Evolutionary conservation across 2,113 vertebrate genomes (phyloP).

Genomic region (Myrmophylax atrothorax): DNA sequence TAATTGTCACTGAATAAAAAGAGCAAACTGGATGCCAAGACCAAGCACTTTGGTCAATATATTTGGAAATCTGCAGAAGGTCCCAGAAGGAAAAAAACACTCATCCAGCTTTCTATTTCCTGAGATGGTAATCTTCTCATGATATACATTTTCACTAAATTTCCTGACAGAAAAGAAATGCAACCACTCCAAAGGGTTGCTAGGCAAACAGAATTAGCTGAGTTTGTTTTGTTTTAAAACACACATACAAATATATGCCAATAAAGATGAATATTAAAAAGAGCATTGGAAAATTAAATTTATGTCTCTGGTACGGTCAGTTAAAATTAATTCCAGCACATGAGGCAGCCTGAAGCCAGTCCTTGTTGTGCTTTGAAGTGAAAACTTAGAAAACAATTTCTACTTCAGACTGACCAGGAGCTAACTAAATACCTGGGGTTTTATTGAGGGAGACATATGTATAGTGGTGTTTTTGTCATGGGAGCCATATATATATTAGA

Average conservation of each 20-base stretch:
- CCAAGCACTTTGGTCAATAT: neutral
- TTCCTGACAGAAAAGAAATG: slow-evolving; percentile 4
- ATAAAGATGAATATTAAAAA: neutral
- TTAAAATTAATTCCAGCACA: slow-evolving; percentile 17
- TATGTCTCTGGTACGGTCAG: neutral
- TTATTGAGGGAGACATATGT: neutral
- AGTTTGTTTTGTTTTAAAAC: neutral
- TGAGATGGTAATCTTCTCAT: neutral
- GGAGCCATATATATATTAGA: neutral
- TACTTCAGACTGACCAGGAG: neutral
- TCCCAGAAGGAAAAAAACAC: neutral
- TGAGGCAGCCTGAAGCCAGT: neutral
- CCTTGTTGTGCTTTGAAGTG: neutral
- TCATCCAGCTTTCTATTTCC: neutral
- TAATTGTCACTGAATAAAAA: slow-evolving; percentile 12
- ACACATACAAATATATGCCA: neutral
- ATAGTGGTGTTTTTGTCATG: neutral
- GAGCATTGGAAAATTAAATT: neutral
- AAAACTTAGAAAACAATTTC: neutral
- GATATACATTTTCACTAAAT: slow-evolving; percentile 25
- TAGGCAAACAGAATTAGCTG: neutral
- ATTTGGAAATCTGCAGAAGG: slow-evolving; percentile 33
- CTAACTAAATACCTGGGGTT: neutral
- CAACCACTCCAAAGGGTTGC: neutral
- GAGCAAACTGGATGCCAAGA: neutral